These are phyloP conservation scores for Fistularia commersonii DNA, from an alignment of 2,797 vertebrate genomes.

Conservation along the genomic window DNA sequence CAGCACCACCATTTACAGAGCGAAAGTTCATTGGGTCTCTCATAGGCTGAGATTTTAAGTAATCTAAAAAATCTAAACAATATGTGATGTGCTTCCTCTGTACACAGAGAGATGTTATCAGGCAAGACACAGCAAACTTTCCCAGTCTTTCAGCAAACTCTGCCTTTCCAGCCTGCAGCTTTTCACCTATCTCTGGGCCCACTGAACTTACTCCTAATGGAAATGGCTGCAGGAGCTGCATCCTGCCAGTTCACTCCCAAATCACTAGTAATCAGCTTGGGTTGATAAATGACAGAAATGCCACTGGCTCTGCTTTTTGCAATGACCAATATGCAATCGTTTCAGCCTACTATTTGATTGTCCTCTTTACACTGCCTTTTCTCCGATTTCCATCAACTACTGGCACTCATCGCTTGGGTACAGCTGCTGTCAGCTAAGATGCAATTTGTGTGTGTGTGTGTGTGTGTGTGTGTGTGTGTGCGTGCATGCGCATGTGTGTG, in stretches of 20 bases:
- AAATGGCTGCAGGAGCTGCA: conserved; percentile 74
- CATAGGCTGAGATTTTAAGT: conserved; percentile 29
- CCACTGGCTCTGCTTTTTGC: conserved; percentile 54
- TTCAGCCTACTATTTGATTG: conserved; percentile 33
- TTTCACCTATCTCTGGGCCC: conserved; percentile 43
- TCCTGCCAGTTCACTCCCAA: conserved; percentile 76
- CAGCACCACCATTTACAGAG: conserved; percentile 34
- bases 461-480: conserved; percentile 23
- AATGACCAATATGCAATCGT: conserved; percentile 33
- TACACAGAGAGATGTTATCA: conserved; percentile 45
- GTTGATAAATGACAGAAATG: conserved; percentile 77
- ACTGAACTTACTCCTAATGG: conserved; percentile 74
- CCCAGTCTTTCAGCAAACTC: conserved; percentile 58
- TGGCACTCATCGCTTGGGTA: conserved; percentile 45
- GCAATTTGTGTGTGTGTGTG: conserved; percentile 42
- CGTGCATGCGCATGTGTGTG: not conserved
- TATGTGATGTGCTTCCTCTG: conserved; percentile 8
- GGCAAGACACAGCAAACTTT: conserved; percentile 59
- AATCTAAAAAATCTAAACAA: conserved; percentile 31
- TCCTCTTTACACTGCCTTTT: conserved; percentile 41
- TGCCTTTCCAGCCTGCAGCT: conserved; percentile 41
- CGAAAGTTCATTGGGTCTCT: conserved; percentile 45
- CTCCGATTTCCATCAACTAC: conserved; percentile 38
- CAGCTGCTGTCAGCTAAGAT: conserved; percentile 47
- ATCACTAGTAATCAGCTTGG: conserved; percentile 71